Percentiles rank a stretch among this genome's conserved stretches.
Conservation (phyloP, 2,113 vertebrate species). For the Thalassoma bifasciatum region DNA sequence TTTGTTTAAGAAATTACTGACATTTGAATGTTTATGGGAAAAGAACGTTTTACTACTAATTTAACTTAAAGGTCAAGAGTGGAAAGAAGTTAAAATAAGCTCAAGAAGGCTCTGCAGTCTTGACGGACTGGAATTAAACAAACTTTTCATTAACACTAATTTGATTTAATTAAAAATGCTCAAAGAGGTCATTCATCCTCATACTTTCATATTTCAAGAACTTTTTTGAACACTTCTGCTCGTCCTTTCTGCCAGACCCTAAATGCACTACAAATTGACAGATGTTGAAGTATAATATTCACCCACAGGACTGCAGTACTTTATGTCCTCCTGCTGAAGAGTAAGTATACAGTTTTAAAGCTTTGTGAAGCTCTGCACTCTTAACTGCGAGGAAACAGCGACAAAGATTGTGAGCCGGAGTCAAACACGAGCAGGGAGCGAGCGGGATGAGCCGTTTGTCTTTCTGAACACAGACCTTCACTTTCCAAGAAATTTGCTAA, state of each 20-base stretch:
- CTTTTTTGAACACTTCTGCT: not conserved
- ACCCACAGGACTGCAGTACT: not conserved
- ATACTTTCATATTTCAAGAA: not conserved
- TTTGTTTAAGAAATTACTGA: too few relatives aligned
- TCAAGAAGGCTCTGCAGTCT: not conserved
- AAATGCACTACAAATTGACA: not conserved
- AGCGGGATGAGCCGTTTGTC: constrained; percentile 21
- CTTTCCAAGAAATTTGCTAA: constrained; percentile 57
- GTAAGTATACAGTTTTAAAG: not conserved
- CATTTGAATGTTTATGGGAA: not conserved
- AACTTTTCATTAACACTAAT: not conserved
- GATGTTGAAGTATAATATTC: not conserved
- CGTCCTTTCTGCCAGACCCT: not conserved
- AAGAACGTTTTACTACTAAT: not conserved
- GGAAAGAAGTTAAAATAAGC: not conserved
- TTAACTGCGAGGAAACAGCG: not conserved
- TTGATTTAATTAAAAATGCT: not conserved
- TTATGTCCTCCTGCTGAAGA: not conserved
- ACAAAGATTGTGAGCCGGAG: not conserved
- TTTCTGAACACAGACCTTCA: constrained; percentile 32
- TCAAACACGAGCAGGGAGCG: not conserved
- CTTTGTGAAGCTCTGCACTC: not conserved
- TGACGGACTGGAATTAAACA: not conserved
- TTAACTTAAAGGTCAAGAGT: too few relatives aligned
- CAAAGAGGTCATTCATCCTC: not conserved